These are phyloP conservation scores for Stegodyphus mimosarum DNA, from an alignment of 1,140 invertebrate species.

Conservation along the genomic window DNA sequence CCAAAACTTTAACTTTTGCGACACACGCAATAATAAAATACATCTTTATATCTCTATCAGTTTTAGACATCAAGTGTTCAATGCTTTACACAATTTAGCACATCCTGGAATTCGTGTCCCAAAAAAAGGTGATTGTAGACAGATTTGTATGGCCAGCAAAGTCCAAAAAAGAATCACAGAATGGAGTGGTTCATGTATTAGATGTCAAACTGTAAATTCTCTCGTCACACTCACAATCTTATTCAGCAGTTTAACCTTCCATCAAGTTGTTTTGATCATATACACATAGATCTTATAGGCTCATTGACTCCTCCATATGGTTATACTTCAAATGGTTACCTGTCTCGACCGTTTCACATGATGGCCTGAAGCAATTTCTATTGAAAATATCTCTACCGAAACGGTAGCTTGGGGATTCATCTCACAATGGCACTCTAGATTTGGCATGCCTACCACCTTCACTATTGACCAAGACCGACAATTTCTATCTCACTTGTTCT, in stretches of 20 bases:
- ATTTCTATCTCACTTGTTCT: conserved; percentile 67
- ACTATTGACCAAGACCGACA: conserved; percentile 69
- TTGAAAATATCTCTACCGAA: conserved; percentile 66
- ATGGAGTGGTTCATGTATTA: not conserved
- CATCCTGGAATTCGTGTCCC: conserved; percentile 34
- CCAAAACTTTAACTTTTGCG: too few species aligned
- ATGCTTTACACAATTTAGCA: conserved; percentile 19
- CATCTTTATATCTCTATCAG: too few species aligned
- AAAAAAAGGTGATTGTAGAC: conserved; percentile 3
- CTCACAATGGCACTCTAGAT: conserved; percentile 66
- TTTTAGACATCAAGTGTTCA: too few species aligned
- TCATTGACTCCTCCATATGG: conserved; percentile 67
- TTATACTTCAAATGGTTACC: conserved; percentile 67
- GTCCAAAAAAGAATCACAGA: not conserved
- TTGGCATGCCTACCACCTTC: conserved; percentile 64
- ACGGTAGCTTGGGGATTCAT: conserved; percentile 66
- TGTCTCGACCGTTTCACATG: conserved; percentile 65
- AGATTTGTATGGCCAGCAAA: conserved; percentile 43
- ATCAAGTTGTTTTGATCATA: conserved; percentile 66
- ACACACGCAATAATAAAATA: too few species aligned
- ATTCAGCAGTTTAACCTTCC: not conserved
- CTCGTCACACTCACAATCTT: conserved; percentile 9
- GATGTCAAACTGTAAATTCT: not conserved
- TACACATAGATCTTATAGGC: conserved; percentile 71
- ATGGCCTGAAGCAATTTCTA: conserved; percentile 68